Evolutionary conservation across 2,888 invertebrate species (phyloP), one percentile per base, ranked within the genome.

Genomic region (Rotaria socialis): DNA sequence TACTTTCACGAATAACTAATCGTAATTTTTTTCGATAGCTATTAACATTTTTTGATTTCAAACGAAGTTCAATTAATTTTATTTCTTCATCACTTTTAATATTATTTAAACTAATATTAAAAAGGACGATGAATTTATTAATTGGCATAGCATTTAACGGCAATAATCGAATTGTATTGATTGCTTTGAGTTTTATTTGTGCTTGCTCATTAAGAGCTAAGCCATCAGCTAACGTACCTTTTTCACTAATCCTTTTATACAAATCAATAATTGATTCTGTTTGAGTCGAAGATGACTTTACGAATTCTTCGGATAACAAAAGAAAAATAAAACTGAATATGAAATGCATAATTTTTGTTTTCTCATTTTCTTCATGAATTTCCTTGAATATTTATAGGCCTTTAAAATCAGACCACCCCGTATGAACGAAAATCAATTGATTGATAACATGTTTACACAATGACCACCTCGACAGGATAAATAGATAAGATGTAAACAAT

Each of bases 61-160:
- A 67, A 67, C 67, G 67, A 35, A 67, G 35, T 67, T 67, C 67
- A 35, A 67, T 67, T 67, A 67, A 27, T 67, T 67, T 67, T 16
- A 67, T 14, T 67, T 67, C 67, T 67, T 67, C 67, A 35, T 67
- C 35, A 8, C 2, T 67, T 41, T 35, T 16, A 19, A 67, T 35
- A 35, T 41, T 67, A 67, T 67, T 35, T 35, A 67, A 35, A 67
- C 35, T 67, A 19, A 67, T 35, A 35, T 67, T 67, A 27, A 67
- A 67, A 0, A 67, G 19, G 7, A 67, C 19, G 16, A 35, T 0
- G 0, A 19, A 19, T 35, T 19, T 27, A 67, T 67, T 41, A 4
- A 35, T 27, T 67, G 16, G 4, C 4, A 11, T 19, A 16, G 16
- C 14, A 35, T 35, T 35, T 19, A 67, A 35, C 19, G 67, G 35